A percentile compares a stretch with the other conserved stretches of the same genome.
These are phyloP conservation scores for Laspeyria flexula DNA, from an alignment of 2,888 invertebrate genomes.

Conservation along the genomic window DNA sequence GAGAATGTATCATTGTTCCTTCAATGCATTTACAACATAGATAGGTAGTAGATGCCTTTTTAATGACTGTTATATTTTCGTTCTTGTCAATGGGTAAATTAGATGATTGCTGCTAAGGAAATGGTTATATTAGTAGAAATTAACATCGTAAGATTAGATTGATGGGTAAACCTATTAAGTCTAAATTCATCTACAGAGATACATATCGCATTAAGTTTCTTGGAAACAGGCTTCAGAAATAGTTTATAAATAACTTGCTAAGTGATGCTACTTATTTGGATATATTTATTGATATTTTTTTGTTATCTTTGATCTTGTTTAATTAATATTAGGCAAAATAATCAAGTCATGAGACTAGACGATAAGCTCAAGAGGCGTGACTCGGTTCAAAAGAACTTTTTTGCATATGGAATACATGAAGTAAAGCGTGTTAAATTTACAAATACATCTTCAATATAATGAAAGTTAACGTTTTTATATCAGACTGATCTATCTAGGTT, in stretches of 20 bases:
- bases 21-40: background rate
- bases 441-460: too few relatives aligned
- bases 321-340: too few relatives aligned
- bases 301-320: too few relatives aligned
- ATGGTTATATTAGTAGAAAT: background rate
- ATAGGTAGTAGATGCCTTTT: background rate
- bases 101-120: background rate
- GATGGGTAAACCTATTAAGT: constrained; percentile 4
- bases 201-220: background rate
- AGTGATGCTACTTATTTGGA: background rate
- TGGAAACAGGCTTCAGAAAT: background rate
- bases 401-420: too few relatives aligned
- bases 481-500: too few relatives aligned
- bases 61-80: background rate
- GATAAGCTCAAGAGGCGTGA: too few relatives aligned
- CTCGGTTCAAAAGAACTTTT: too few relatives aligned
- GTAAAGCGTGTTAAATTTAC: too few relatives aligned
- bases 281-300: background rate
- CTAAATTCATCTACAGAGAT: constrained; percentile 1
- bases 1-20: background rate
- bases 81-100: background rate
- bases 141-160: background rate
- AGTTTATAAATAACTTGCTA: background rate
- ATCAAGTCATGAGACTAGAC: too few relatives aligned
- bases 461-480: too few relatives aligned